A percentile compares a stretch with the other conserved stretches of the same genome.
Evolutionary conservation across 2,888 invertebrate species (phyloP).

Genomic region (Oligia latruncula): DNA sequence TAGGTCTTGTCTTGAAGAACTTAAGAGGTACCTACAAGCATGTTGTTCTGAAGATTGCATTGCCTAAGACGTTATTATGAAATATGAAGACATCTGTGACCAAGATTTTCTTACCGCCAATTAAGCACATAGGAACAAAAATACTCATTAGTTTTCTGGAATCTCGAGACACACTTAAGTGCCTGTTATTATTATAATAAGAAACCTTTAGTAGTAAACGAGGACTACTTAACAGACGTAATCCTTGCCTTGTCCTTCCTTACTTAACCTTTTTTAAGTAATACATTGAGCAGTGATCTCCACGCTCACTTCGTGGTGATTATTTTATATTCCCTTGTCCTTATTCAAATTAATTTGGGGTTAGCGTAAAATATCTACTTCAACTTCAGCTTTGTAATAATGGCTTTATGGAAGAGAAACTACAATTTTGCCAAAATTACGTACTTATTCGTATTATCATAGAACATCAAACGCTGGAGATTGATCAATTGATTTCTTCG

Average conservation of each 20-base stretch:
- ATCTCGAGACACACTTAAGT: not conserved
- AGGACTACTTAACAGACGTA: not conserved
- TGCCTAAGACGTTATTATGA: conserved; percentile 28
- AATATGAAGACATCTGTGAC: conserved; percentile 13
- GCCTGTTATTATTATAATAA: not conserved
- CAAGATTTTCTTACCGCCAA: conserved; percentile 6
- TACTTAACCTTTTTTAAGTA: not conserved
- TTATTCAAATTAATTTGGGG: not conserved
- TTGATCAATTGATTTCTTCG: not conserved
- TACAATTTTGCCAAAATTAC: not conserved
- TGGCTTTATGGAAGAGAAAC: not conserved
- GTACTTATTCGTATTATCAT: not conserved
- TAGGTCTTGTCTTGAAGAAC: conserved; percentile 10
- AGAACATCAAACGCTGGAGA: not conserved
- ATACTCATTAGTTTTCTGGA: conserved; percentile 10
- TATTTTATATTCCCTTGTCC: not conserved
- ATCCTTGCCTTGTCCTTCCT: not conserved
- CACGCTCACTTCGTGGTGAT: not conserved
- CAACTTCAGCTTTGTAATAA: not conserved
- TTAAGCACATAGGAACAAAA: conserved; percentile 12
- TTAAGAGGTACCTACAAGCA: conserved; percentile 23
- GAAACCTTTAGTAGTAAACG: not conserved
- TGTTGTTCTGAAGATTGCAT: conserved; percentile 17
- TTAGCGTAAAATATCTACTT: not conserved
- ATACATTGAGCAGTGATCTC: not conserved